Base-by-base conservation (phyloP, 2,113 vertebrate species). In the Brachyhypopomus gauderio region DNA sequence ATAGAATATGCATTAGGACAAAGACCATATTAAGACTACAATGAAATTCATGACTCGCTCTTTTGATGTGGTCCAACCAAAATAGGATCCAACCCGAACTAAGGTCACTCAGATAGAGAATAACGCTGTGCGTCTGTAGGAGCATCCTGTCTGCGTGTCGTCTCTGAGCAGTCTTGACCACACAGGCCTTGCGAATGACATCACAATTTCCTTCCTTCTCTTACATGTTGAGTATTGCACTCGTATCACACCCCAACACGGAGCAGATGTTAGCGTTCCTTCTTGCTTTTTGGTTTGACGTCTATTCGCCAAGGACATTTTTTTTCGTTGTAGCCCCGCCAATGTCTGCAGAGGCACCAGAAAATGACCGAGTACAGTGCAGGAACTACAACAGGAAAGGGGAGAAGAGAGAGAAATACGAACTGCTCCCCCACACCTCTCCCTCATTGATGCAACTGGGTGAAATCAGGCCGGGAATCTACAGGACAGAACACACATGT, bases 31-130 rank as follows among this genome's bases (percentile, higher is more conserved):
- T 34, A 25, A 60, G 14, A 77, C 11, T 30, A 20, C 20, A 34
- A 25, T 30, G 62, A 63, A 25, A 79, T 48, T 60, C 30, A 83
- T 74, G 75, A 45, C 23, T 70, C 20, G 7, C 56, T 23, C 36
- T 22, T 78, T 19, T 78, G 62, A 83, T 48, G 63, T 27, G 41
- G 36, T 41, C 75, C 69, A 48, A 79, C 74, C 72, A 55, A 84
- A 85, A 88, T 62, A 67, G 78, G 79, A 88, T 85, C 83, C 83
- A 82, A 82, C 86, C 81, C 85, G 62, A 11, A 72, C 82, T 75
- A 81, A 89, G 79, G 85, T 66, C 19, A 22, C 88, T 89, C 88
- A 91, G 87, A 91, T 89, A 89, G 87, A 90, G 87, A 86, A 85
- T 78, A 81, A 70, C 73, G 74, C 72, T 20, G 27, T 62, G 56